phyloP scores from a whole-genome alignment of 2,113 vertebrate genomes.

The Melanotaenia duboulayi region DNA sequence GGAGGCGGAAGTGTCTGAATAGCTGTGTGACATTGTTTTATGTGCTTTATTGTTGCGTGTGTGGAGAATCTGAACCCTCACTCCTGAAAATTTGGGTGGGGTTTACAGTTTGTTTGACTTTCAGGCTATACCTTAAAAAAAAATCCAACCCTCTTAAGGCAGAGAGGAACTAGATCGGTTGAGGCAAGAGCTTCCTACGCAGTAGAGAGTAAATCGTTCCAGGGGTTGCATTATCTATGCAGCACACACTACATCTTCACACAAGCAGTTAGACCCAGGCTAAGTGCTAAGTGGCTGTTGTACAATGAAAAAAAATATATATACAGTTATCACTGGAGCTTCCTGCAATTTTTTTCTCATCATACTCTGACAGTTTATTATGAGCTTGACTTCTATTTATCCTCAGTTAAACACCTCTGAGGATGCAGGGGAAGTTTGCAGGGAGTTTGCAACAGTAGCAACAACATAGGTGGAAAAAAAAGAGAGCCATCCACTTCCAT shows the following conservation, averaged over 20 bases:
- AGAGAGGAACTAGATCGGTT: background rate
- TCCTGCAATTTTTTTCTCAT: slow-evolving; percentile 1
- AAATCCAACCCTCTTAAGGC: background rate
- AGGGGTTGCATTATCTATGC: slow-evolving; percentile 31
- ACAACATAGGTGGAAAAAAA: background rate
- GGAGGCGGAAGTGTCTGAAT: slow-evolving; percentile 53
- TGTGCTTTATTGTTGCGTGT: background rate
- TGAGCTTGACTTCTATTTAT: slow-evolving; percentile 56
- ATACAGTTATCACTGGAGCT: slow-evolving; percentile 31
- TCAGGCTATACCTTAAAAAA: background rate
- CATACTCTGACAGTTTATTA: slow-evolving; percentile 53
- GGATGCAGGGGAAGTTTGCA: slow-evolving; percentile 41
- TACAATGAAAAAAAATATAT: slow-evolving; percentile 21
- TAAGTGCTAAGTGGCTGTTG: slow-evolving; percentile 27
- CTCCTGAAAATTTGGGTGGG: background rate
- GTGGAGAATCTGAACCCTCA: background rate
- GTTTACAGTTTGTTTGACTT: background rate
- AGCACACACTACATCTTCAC: slow-evolving; percentile 27
- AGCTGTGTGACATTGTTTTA: slow-evolving; percentile 17
- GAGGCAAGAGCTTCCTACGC: slow-evolving; percentile 14
- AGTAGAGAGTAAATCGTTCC: slow-evolving; percentile 1
- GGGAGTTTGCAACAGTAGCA: slow-evolving; percentile 1
- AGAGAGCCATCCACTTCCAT: background rate
- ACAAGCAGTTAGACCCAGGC: slow-evolving; percentile 25
- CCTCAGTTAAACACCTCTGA: slow-evolving; percentile 31